Percentiles rank a stretch among this genome's conserved stretches.
phyloP scores from a whole-genome alignment of 23 tunicate species.

The Ciona savignyi region DNA sequence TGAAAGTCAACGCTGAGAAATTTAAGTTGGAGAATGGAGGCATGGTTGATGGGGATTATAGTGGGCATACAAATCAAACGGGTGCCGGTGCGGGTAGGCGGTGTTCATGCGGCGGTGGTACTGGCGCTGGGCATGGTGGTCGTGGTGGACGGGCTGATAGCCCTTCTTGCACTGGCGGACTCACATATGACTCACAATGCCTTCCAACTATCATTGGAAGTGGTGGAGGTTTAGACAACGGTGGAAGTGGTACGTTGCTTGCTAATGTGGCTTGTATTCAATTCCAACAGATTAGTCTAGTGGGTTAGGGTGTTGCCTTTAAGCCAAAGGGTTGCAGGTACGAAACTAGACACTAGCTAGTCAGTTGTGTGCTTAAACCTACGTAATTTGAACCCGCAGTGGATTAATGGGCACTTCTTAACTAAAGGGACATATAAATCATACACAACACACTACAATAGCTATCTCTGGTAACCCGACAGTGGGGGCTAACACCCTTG shows the following conservation, averaged over 20 bases:
- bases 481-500: no score
- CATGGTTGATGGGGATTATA: background rate
- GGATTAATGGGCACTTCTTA: no score
- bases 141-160: constrained; percentile 15
- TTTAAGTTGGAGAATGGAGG: constrained; percentile 9
- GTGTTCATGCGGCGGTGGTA: constrained; percentile 7
- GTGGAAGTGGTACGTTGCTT: background rate
- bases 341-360: no score
- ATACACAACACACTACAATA: no score
- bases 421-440: no score
- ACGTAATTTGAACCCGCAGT: no score
- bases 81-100: constrained; percentile 2
- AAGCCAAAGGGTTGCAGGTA: background rate
- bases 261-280: background rate
- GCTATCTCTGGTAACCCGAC: no score
- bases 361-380: no score
- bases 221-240: constrained; percentile 5
- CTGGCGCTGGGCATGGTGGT: constrained; percentile 1
- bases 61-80: background rate
- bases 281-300: background rate
- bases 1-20: constrained; percentile 8
- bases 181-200: constrained; percentile 3
- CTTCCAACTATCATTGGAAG: background rate
- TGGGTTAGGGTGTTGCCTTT: background rate
- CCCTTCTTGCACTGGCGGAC: constrained; percentile 3